These are phyloP conservation scores for Troilus luridus DNA, from an alignment of 2,888 invertebrate species.

Conservation along the genomic window DNA sequence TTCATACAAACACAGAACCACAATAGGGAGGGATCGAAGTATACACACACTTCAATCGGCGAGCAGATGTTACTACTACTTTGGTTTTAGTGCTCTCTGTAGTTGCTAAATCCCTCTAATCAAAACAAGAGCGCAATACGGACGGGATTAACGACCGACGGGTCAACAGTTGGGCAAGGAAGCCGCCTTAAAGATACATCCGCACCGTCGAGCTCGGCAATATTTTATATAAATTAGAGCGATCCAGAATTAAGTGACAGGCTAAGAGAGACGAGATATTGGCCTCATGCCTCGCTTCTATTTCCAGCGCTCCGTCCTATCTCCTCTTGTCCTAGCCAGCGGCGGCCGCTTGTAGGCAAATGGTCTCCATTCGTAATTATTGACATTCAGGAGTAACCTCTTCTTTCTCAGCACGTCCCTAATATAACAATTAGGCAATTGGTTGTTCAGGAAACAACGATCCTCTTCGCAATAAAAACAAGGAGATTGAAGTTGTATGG, in stretches of 20 bases:
- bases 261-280: constrained; percentile 6
- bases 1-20: constrained; percentile 13
- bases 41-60: not conserved
- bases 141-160: not conserved
- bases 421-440: too few relatives aligned
- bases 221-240: constrained; percentile 34
- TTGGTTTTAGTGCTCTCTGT: not conserved
- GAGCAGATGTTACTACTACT: not conserved
- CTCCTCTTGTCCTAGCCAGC: not conserved
- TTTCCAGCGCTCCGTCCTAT: not conserved
- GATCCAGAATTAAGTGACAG: constrained; percentile 30
- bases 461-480: too few relatives aligned
- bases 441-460: too few relatives aligned
- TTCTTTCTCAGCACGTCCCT: not conserved
- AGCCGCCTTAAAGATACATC: not conserved
- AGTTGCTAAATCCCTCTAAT: not conserved
- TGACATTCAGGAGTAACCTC: not conserved
- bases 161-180: not conserved
- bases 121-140: not conserved
- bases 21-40: constrained; percentile 2
- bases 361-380: not conserved
- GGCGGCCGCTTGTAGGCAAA: not conserved
- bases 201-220: not conserved
- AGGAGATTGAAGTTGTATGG: too few relatives aligned
- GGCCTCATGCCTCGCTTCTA: not conserved